phyloP scores from a whole-genome alignment of 2,888 invertebrate genomes.

The Stenurella melanura region DNA sequence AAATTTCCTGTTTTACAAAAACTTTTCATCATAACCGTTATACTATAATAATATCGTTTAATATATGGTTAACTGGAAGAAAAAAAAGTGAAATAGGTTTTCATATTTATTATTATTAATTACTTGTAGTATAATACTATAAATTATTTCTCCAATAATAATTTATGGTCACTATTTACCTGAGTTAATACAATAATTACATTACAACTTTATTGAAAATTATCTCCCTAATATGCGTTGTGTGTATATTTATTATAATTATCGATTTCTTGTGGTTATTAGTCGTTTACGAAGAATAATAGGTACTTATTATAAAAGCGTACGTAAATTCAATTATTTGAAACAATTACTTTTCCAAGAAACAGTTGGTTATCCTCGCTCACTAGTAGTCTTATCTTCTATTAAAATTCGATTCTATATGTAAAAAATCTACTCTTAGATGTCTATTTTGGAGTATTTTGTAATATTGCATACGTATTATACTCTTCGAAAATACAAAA shows the following conservation, averaged over 20 bases:
- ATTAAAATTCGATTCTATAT: background rate
- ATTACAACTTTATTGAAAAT: background rate
- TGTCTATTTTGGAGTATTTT: too few relatives aligned
- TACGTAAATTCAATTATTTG: background rate
- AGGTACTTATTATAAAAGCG: background rate
- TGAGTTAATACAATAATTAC: background rate
- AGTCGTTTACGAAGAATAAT: background rate
- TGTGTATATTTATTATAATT: slow-evolving; percentile 42
- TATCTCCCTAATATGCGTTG: too few relatives aligned
- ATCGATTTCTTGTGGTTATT: slow-evolving; percentile 44
- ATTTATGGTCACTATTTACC: background rate
- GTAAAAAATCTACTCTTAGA: background rate
- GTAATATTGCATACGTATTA: too few relatives aligned
- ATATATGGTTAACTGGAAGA: background rate
- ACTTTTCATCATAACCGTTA: background rate
- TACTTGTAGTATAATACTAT: background rate
- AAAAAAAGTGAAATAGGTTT: background rate
- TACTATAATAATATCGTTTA: background rate
- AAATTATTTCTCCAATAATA: background rate
- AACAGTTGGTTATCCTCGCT: too few relatives aligned
- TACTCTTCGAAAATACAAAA: too few relatives aligned
- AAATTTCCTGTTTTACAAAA: background rate
- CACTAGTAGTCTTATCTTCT: background rate
- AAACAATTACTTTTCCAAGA: background rate
- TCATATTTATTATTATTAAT: background rate